Conservation (phyloP, 2,113 vertebrate species). For the Cinclus mexicanus region DNA sequence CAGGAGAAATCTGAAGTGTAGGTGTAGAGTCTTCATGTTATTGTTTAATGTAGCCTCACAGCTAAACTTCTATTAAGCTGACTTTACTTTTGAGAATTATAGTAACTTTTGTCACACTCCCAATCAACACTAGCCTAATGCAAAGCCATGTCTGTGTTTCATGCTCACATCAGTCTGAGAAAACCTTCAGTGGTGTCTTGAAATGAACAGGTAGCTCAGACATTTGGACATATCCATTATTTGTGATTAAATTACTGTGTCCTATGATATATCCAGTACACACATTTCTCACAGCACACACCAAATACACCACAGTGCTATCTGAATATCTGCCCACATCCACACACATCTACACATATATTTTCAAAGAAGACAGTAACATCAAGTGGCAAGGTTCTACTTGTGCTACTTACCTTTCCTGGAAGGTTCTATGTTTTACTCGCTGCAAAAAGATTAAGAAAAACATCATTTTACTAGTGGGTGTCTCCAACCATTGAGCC, state of each 20-base stretch:
- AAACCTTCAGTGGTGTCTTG: not conserved
- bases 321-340: not conserved
- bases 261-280: not conserved
- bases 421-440: conserved; percentile 77
- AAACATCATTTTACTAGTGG: conserved; percentile 69
- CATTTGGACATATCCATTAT: not conserved
- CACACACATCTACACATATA: not conserved
- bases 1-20: not conserved
- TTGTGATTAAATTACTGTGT: not conserved
- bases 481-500: conserved; percentile 5
- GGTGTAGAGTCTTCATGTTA: not conserved
- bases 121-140: not conserved
- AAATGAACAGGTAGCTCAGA: not conserved
- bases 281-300: not conserved
- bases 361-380: not conserved
- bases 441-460: conserved; percentile 72
- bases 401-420: conserved; percentile 74
- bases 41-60: not conserved
- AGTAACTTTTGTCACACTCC: not conserved
- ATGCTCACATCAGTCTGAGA: not conserved
- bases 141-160: not conserved
- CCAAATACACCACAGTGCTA: not conserved
- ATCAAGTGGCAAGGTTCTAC: conserved; percentile 13
- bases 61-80: not conserved
- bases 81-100: not conserved